Evolutionary conservation across 2,888 invertebrate genomes (phyloP).

Genomic region (Andrena bucephala): DNA sequence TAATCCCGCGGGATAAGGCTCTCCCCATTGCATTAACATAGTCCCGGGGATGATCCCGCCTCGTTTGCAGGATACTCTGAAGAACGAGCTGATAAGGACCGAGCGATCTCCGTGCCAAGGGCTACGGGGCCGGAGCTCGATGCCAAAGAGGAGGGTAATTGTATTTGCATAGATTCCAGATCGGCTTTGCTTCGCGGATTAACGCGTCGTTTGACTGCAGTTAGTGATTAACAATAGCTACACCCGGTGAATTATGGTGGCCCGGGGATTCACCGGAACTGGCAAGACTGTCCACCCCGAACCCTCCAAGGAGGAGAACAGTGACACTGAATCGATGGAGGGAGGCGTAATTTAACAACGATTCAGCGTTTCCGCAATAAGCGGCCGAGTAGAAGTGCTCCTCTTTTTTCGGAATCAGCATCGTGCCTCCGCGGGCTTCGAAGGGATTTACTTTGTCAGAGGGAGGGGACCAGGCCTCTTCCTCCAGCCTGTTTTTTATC

Average conservation of each 20-base stretch:
- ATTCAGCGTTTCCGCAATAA: conserved; percentile 49
- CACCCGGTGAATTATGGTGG: conserved; percentile 46
- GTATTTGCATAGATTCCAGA: conserved; percentile 82
- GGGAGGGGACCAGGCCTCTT: conserved; percentile 9
- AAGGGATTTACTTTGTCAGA: conserved; percentile 67
- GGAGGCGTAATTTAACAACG: conserved; percentile 44
- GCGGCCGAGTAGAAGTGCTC: conserved; percentile 32
- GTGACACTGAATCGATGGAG: conserved; percentile 4
- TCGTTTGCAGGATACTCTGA: conserved; percentile 80
- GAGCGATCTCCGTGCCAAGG: conserved; percentile 66
- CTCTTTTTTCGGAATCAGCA: conserved; percentile 59
- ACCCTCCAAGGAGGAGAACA: not conserved
- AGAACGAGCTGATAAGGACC: conserved; percentile 82
- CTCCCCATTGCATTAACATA: conserved; percentile 80
- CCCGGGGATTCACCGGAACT: conserved; percentile 13
- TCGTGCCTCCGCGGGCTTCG: conserved; percentile 64
- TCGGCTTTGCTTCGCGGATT: conserved; percentile 78
- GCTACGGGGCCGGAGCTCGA: conserved; percentile 55
- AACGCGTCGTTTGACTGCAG: conserved; percentile 73
- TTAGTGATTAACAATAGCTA: conserved; percentile 76
- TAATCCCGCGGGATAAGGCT: conserved; percentile 79
- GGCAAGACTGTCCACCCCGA: not conserved
- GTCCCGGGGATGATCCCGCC: conserved; percentile 78
- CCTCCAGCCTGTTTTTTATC: conserved; percentile 25
- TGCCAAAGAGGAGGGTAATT: conserved; percentile 76